A percentile compares a stretch with the other conserved stretches of the same genome.
phyloP scores from a whole-genome alignment of 2,888 invertebrate species.

The Geophilus truncorum region DNA sequence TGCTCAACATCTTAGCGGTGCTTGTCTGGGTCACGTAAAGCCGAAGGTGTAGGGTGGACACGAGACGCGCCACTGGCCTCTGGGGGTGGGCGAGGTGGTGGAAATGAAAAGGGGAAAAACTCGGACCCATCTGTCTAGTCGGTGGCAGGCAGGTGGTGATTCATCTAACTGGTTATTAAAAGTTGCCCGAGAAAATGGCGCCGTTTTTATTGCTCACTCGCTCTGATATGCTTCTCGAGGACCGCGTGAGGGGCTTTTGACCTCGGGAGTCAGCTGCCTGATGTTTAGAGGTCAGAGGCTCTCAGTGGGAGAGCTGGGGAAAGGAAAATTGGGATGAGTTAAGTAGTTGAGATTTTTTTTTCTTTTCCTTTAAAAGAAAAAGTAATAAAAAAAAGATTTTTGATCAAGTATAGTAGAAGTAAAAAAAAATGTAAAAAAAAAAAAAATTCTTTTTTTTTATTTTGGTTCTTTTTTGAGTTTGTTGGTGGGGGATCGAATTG shows the following conservation, averaged over 20 bases:
- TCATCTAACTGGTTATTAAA: conserved; percentile 8
- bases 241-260: neutral
- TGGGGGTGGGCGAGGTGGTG: neutral
- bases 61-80: neutral
- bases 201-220: neutral
- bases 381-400: neutral
- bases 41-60: neutral
- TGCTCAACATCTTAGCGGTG: conserved; percentile 1
- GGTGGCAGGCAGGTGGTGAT: conserved; percentile 14
- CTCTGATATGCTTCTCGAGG: neutral
- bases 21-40: conserved; percentile 11
- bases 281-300: neutral
- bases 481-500: neutral
- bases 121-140: neutral
- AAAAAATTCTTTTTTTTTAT: neutral
- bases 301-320: neutral
- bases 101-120: neutral
- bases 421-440: too few relatives aligned
- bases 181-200: neutral
- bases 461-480: neutral
- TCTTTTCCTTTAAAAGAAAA: too few relatives aligned
- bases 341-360: neutral
- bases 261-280: neutral
- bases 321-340: neutral
- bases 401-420: too few relatives aligned